Base-by-base conservation (phyloP, 2,113 vertebrate genomes). In the Daubentonia madagascariensis region DNA sequence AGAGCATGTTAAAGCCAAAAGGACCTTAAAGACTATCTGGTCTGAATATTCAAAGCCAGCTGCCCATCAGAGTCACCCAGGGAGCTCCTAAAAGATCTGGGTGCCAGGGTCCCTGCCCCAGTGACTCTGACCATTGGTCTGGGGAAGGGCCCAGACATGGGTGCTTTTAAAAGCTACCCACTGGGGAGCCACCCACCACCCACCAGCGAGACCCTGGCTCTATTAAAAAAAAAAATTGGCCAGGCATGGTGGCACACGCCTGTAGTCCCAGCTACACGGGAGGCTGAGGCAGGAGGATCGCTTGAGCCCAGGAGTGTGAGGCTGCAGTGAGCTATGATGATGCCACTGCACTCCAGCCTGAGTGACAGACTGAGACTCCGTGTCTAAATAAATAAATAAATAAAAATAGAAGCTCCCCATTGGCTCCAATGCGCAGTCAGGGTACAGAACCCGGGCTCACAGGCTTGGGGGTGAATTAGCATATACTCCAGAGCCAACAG, bases 71-170 rank as follows among this genome's bases (percentile, higher is more conserved):
- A 28, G 17, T 8, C 14, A 45, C 63, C 40, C 0, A 1, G 50
- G 61, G 32, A 48, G 32, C 43, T n/a, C 59, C 93, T 23, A 45
- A 35, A 80, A 30, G 54, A 28, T 22, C 3, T 3, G 1, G 13
- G 4, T 1, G 25, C 68, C 45, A 11, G 35, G 65, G 23, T 32
- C 78, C 17, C 79, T 10, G 7, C 48, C 54, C 25, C 11, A 4
- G 4, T 0, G 0, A 30, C 45, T 57, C 72, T 54, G 67, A 45
- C 28, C 3, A 0, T 1, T 17, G 12, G 57, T 17, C 52, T 16
- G 10, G 10, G 28, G 9, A 50, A 16, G 30, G 37, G 59, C 8
- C 67, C n/a, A 35, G 18, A 65, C 11, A 16, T 1, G 2, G 0
- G 12, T 10, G 11, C 5, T 11, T 45, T 23, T 14, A 6, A 85